Conservation (phyloP, 2,797 vertebrate species). For the Peromyscus attwateri region DNA sequence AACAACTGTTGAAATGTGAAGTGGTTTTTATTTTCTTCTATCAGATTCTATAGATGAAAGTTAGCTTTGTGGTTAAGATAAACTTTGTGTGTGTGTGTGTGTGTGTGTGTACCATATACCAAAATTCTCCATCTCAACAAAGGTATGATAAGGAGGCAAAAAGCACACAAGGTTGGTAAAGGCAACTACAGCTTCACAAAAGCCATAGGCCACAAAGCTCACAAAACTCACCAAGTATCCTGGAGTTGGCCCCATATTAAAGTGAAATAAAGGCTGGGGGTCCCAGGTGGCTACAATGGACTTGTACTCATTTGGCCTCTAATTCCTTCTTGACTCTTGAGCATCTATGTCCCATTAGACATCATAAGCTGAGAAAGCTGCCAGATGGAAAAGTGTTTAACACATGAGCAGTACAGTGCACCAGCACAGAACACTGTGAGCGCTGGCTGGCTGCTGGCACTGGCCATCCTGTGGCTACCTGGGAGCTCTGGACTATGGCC, state of each 20-base stretch:
- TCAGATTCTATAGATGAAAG: neutral
- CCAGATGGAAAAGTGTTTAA: neutral
- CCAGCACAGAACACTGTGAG: neutral
- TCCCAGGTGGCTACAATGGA: neutral
- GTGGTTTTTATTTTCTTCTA: neutral
- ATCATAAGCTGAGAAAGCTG: neutral
- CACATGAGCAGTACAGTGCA: neutral
- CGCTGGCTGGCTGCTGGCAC: neutral
- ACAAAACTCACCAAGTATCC: neutral
- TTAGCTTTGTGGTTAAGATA: neutral
- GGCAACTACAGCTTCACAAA: neutral
- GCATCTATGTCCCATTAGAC: neutral
- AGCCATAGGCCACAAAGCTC: neutral
- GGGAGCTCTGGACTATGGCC: too few relatives aligned
- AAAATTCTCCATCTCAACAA: neutral
- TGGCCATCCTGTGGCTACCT: neutral
- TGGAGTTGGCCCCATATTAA: neutral
- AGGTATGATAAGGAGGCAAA: neutral
- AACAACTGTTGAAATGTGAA: neutral
- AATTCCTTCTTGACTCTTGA: neutral
- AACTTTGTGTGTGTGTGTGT: neutral
- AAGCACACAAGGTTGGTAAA: neutral
- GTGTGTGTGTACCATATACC: too few relatives aligned
- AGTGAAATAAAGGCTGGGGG: slow-evolving; percentile 3
- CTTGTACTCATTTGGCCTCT: neutral